Base-by-base conservation (phyloP, 1,140 invertebrate species). In the Manduca sexta region DNA sequence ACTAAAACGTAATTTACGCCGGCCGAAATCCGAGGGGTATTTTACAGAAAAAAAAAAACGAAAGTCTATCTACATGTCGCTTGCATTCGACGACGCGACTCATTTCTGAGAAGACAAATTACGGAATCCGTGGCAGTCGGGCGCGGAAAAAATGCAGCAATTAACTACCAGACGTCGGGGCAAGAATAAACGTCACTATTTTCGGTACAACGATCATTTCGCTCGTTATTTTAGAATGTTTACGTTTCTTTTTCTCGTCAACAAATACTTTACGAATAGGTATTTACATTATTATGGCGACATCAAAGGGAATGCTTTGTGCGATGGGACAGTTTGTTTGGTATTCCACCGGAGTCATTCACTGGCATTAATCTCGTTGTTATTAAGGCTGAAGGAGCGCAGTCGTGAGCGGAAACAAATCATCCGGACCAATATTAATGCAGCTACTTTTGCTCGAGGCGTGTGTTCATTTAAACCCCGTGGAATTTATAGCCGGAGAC, bases 81-180 rank as follows among this genome's bases (percentile, higher is more conserved):
- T 60, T 67, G 72, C 72, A 75, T 75, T 69, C 73, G 80, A 80
- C 76, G 80, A 84, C 78, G 78, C 78, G 78, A 68, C 81, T 79
- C 81, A 84, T 84, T 84, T 84, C 78, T 80, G 62, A 61, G 78
- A 84, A 84, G 80, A 84, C 81, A 84, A 84, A 84, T 84, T 80
- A 82, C 76, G 53, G 69, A 78, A 77, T 74, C 74, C 69, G 56
- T 71, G 66, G 73, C 74, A 70, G 72, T 60, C 66, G 66, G 61
- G 68, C 71, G 64, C 68, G 69, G 64, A 80, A 84, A 82, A 84
- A 84, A 84, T 78, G 66, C 74, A 66, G 78, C 80, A 84, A 84
- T 84, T 84, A 84, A 82, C 75, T 56, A 51, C 46, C 53, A 81
- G 64, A 61, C 62, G 63, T 46, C 48, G 45, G 54, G 60, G 70